Percentiles rank a stretch among this genome's conserved stretches.
These are phyloP conservation scores for Ochotona princeps DNA, from an alignment of 2,113 vertebrate genomes.

Conservation along the genomic window DNA sequence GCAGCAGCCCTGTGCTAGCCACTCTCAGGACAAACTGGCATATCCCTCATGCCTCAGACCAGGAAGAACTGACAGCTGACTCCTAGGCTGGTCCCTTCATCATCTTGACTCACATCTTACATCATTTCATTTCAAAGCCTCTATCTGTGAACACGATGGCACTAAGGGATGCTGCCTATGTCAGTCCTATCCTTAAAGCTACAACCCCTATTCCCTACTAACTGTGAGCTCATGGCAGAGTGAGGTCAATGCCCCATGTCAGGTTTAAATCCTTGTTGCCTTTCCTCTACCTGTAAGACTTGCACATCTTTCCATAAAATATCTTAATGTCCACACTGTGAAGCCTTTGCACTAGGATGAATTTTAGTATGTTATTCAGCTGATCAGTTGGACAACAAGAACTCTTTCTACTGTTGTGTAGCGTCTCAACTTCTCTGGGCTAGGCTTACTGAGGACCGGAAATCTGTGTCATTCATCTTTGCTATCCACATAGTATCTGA, in stretches of 20 bases:
- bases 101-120: background rate
- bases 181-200: background rate
- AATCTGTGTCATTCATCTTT: background rate
- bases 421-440: background rate
- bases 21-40: background rate
- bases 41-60: background rate
- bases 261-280: background rate
- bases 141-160: background rate
- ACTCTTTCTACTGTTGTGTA: background rate
- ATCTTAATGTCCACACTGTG: background rate
- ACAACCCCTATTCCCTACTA: background rate
- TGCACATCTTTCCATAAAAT: background rate
- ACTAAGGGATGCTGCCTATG: fast-evolving
- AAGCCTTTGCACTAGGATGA: background rate
- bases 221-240: fast-evolving
- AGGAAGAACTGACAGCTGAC: background rate
- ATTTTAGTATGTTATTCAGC: too few relatives aligned
- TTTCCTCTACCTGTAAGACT: background rate
- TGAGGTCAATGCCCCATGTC: background rate
- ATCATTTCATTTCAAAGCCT: background rate
- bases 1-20: background rate
- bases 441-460: background rate
- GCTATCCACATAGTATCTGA: background rate
- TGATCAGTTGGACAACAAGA: background rate
- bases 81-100: background rate